Conservation (phyloP, 2,797 vertebrate genomes). For the Merluccius polli region DNA sequence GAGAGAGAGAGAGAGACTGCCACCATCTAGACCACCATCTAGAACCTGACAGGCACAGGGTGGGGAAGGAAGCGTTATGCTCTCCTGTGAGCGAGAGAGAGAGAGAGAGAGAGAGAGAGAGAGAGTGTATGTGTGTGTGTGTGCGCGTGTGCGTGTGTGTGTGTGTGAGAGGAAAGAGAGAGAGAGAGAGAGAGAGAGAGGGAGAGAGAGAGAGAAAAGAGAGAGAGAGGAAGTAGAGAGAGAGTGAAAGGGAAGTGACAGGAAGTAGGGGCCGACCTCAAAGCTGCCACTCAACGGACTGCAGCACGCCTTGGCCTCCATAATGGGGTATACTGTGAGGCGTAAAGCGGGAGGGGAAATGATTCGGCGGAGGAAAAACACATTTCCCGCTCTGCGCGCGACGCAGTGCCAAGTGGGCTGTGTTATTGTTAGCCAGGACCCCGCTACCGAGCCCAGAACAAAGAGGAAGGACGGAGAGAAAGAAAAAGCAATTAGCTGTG, state of each 20-base stretch:
- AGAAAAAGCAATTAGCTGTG: background rate
- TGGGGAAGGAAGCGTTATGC: slow-evolving; percentile 55
- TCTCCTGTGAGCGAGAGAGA: slow-evolving; percentile 9
- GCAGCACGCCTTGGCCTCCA: slow-evolving; percentile 26
- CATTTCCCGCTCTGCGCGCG: slow-evolving; percentile 23
- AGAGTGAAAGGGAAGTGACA: slow-evolving; percentile 33
- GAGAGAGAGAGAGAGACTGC: slow-evolving; percentile 5
- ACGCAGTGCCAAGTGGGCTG: slow-evolving; percentile 16
- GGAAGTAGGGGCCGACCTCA: slow-evolving; percentile 47
- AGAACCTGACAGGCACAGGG: slow-evolving; percentile 48
- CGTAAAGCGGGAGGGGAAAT: slow-evolving; percentile 33
- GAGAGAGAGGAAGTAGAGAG: background rate
- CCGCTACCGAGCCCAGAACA: slow-evolving; percentile 14
- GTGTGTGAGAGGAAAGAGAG: too few relatives aligned
- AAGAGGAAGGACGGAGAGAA: slow-evolving; percentile 1
- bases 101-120: background rate
- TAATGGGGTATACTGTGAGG: slow-evolving; percentile 33
- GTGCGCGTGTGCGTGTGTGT: too few relatives aligned
- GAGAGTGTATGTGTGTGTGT: too few relatives aligned
- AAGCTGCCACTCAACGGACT: slow-evolving; percentile 39
- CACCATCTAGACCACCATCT: slow-evolving; percentile 32
- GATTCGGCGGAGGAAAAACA: slow-evolving; percentile 29
- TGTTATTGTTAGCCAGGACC: slow-evolving; percentile 1
- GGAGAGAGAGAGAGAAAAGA: background rate
- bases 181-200: background rate